Base-by-base conservation (phyloP, 2,113 vertebrate genomes). In the Macrotis lagotis region DNA sequence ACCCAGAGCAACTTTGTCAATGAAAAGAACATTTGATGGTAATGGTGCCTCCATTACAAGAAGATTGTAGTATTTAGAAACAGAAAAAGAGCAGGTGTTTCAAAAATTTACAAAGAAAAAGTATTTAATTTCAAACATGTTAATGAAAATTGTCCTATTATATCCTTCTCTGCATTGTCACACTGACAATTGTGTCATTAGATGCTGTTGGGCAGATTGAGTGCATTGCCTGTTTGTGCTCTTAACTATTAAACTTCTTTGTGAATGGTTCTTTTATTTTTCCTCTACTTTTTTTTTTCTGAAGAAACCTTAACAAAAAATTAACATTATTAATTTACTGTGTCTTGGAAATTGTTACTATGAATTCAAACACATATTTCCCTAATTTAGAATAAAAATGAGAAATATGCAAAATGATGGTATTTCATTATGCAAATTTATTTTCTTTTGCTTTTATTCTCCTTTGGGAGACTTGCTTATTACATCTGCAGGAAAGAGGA, bases 361-460 rank as follows among this genome's bases (percentile, higher is more conserved):
- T 95, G 48, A 97, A 97, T 96, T 97, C 48, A 97, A 96, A 97
- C 28, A 48, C 1, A 91, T 0, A 94, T 92, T 94, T 96, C 9
- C 51, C 94, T 97, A 94, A 97, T 96, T 96, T 96, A 96, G 97
- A 97, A 96, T 91, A 93, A 95, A 97, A 98, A 94, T 66, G 9
- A 44, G 92, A 51, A 97, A 97, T 28, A 96, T 51, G 90, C 31
- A 91, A 98, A 97, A 96, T 93, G 89, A 94, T 93, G 14, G n/a
- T 96, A 91, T 97, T 96, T 59, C 91, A 91, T 97, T 95, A 96
- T 50, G n/a, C 47, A 97, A 96, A 91, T 49, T 94, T 47, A 89
- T 6, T 51, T 93, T 47, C 59, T 8, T 51, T 94, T 95, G 94
- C 25, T 96, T 97, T 83, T 74, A 51, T 95, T 31, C 89, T 98